Conservation (phyloP, 2,113 vertebrate species). For the Microtus ochrogaster region DNA sequence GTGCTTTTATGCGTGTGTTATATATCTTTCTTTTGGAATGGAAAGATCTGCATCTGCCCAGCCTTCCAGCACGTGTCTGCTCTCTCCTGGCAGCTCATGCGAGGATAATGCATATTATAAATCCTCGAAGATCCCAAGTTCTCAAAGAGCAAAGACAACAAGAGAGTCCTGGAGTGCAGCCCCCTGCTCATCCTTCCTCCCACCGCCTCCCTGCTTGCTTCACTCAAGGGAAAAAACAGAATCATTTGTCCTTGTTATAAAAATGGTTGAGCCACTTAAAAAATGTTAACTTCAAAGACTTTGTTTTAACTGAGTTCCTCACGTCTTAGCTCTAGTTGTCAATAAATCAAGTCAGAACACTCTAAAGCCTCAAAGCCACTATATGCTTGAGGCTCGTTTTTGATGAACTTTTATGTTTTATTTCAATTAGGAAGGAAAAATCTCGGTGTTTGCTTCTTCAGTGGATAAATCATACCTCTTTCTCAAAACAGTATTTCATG, state of each 20-base stretch:
- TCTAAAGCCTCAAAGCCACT: conserved; percentile 32
- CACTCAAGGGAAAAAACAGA: conserved; percentile 39
- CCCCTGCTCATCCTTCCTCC: background rate
- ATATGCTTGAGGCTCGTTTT: conserved; percentile 45
- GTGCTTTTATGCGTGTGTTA: background rate
- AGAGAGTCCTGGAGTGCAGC: background rate
- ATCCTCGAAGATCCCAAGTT: conserved; percentile 2
- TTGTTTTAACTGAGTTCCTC: conserved; percentile 35
- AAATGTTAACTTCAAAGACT: conserved; percentile 50
- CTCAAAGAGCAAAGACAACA: conserved; percentile 50
- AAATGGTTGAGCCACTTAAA: conserved; percentile 39
- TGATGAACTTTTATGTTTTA: conserved; percentile 31
- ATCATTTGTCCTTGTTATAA: conserved; percentile 49
- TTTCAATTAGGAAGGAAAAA: conserved; percentile 38
- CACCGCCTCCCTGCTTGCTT: background rate
- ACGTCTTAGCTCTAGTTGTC: conserved; percentile 3
- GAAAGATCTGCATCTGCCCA: background rate
- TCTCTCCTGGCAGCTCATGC: background rate
- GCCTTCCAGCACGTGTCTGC: background rate
- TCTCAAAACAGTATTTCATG: conserved; percentile 37
- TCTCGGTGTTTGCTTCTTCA: background rate
- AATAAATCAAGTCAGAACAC: conserved; percentile 64
- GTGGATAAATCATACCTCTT: background rate
- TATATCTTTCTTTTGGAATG: conserved; percentile 46
- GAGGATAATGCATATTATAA: conserved; percentile 26